Evolutionary conservation across 35 echinoderm and acorn worm genomes (phyloP).

Genomic region (Ophioderma brevispina): DNA sequence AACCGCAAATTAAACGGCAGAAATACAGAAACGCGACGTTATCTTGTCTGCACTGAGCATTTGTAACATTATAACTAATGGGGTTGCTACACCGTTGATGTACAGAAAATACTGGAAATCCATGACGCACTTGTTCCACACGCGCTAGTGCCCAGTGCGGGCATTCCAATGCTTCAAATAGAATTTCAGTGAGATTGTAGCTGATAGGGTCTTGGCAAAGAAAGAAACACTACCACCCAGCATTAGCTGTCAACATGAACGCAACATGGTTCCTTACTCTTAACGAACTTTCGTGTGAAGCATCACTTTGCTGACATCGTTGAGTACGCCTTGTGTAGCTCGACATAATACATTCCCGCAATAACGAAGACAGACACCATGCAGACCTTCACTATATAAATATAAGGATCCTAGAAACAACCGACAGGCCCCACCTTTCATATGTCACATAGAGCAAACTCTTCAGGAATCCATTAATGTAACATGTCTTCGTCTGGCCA

Average conservation of each 20-base stretch:
- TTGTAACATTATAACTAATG: conserved; percentile 65
- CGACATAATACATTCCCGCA: conserved; percentile 45
- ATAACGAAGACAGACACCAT: conserved; percentile 25
- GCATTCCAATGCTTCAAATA: neutral
- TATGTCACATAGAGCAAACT: conserved; percentile 15
- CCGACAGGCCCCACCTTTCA: neutral
- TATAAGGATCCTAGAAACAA: neutral
- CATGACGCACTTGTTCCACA: neutral
- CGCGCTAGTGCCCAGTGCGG: neutral
- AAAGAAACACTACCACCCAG: conserved; percentile 50
- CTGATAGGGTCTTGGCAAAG: conserved; percentile 41
- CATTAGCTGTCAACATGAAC: conserved; percentile 55
- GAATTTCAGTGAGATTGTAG: neutral
- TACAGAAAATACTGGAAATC: conserved; percentile 45
- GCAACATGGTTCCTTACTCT: conserved; percentile 15
- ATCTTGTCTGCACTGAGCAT: conserved; percentile 39
- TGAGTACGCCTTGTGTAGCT: conserved; percentile 24
- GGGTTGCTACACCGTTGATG: conserved; percentile 54
- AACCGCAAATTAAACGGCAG: too few relatives aligned
- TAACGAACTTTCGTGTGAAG: neutral
- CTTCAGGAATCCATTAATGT: neutral
- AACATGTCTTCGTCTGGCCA: neutral
- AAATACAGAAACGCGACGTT: neutral
- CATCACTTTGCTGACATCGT: neutral
- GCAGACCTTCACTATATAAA: conserved; percentile 40